phyloP scores from a whole-genome alignment of 2,888 invertebrate species.

The Cistogaster globosa region DNA sequence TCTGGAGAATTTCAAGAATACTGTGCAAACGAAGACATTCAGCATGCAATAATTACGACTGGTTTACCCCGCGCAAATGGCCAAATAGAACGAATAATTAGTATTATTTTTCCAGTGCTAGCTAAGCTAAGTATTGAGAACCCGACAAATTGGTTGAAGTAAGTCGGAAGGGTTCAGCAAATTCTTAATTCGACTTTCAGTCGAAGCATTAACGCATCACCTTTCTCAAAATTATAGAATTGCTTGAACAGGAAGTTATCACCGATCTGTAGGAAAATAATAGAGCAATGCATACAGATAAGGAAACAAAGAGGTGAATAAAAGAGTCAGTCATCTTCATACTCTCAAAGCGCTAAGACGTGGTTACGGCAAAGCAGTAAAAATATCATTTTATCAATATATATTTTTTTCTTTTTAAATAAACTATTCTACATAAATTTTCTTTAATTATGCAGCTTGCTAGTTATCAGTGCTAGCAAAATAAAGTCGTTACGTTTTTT shows the following conservation, averaged over 20 bases:
- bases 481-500: too few relatives aligned
- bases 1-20: conserved; percentile 76
- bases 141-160: conserved; percentile 4
- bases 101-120: conserved; percentile 47
- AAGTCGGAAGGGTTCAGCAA: too few relatives aligned
- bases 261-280: neutral
- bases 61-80: conserved; percentile 64
- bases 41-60: conserved; percentile 66
- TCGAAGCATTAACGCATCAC: conserved; percentile 39
- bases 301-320: neutral
- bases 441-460: too few relatives aligned
- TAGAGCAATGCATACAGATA: neutral
- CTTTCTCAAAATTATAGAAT: conserved; percentile 49
- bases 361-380: too few relatives aligned
- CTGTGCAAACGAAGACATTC: conserved; percentile 77
- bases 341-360: too few relatives aligned
- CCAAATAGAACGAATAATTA: conserved; percentile 61
- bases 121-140: conserved; percentile 55
- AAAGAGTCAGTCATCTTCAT: too few relatives aligned
- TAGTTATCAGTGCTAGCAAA: too few relatives aligned
- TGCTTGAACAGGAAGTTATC: conserved; percentile 40
- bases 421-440: too few relatives aligned
- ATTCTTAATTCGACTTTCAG: conserved; percentile 49
- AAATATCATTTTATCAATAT: too few relatives aligned
- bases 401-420: too few relatives aligned